phyloP scores from a whole-genome alignment of 2,113 vertebrate genomes.

The Tetraodon nigroviridis region DNA sequence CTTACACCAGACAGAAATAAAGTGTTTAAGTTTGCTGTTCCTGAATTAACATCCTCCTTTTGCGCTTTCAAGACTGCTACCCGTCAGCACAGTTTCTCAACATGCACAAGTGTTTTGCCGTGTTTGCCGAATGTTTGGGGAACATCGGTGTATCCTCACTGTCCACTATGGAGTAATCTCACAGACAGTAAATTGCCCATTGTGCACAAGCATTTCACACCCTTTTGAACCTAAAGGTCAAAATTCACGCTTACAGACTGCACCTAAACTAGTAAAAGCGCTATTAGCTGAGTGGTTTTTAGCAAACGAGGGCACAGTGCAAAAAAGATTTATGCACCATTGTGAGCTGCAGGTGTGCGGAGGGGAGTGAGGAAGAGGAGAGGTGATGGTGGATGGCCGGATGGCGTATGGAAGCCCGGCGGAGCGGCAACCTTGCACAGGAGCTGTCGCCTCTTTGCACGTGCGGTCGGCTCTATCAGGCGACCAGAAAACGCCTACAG shows the following conservation, averaged over 20 bases:
- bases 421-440: slow-evolving; percentile 16
- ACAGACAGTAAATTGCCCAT: background rate
- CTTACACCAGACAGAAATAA: slow-evolving; percentile 65
- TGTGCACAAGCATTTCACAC: background rate
- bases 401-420: background rate
- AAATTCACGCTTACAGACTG: background rate
- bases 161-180: too few species aligned
- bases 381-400: slow-evolving; percentile 44
- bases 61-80: slow-evolving; percentile 39
- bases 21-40: slow-evolving; percentile 62
- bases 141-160: background rate
- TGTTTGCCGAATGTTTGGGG: slow-evolving; percentile 18
- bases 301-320: background rate
- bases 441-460: slow-evolving; percentile 8
- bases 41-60: slow-evolving; percentile 74
- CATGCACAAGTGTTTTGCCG: slow-evolving; percentile 25
- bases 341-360: slow-evolving; percentile 39
- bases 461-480: slow-evolving; percentile 32
- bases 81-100: slow-evolving; percentile 56
- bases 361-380: slow-evolving; percentile 33
- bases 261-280: too few species aligned
- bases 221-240: too few species aligned
- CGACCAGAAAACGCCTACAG: slow-evolving; percentile 68
- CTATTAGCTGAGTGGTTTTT: background rate
- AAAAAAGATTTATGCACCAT: slow-evolving; percentile 41